Conservation (phyloP, 2,888 invertebrate species). For the Pristionchus japonicus region DNA sequence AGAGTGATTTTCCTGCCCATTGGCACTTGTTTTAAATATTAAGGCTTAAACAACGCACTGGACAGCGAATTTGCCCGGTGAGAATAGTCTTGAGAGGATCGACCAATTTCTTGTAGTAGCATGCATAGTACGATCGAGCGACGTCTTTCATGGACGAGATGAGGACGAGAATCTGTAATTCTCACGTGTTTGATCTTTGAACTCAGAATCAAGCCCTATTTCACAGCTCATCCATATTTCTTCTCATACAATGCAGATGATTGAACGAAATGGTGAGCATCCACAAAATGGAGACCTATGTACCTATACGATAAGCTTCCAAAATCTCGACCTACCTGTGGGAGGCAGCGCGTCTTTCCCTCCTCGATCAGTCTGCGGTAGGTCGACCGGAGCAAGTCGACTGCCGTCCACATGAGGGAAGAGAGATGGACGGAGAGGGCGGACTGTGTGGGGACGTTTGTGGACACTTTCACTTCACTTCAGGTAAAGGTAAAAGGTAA, state of each 20-base stretch:
- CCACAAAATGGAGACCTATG: background rate
- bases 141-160: background rate
- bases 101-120: background rate
- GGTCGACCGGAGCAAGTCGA: background rate
- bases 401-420: background rate
- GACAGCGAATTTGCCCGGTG: background rate
- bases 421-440: background rate
- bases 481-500: no score
- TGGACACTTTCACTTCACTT: no score
- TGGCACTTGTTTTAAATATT: no score
- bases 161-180: background rate
- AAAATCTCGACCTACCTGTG: background rate
- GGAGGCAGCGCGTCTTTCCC: background rate
- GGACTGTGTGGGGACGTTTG: no score
- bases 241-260: no score
- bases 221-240: no score
- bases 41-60: background rate
- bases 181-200: no score
- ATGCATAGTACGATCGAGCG: background rate
- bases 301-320: background rate
- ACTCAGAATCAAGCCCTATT: no score
- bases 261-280: background rate
- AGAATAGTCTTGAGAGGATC: background rate
- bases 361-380: background rate
- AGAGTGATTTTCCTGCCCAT: no score